Evolutionary conservation across 2,888 invertebrate species (phyloP).

Genomic region (Andrena marginata): DNA sequence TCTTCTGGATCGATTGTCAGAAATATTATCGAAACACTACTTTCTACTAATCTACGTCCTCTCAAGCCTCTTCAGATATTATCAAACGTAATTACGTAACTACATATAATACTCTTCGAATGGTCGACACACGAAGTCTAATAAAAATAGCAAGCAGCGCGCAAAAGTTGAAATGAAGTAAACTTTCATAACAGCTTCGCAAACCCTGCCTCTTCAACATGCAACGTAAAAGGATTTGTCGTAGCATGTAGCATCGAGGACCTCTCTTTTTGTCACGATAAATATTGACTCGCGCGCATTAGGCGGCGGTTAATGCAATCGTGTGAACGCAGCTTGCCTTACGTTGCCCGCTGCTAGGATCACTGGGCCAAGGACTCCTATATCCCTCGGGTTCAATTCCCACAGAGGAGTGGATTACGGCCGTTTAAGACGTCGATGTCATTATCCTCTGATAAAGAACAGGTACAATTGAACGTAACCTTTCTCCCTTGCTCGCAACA

Average conservation of each 20-base stretch:
- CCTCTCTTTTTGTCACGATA: slow-evolving; percentile 12
- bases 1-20: too few species aligned
- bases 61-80: too few species aligned
- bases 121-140: too few species aligned
- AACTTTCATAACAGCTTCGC: background rate
- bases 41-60: too few species aligned
- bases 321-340: slow-evolving; percentile 23
- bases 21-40: too few species aligned
- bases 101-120: too few species aligned
- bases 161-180: background rate
- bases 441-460: slow-evolving; percentile 66
- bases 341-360: slow-evolving; percentile 56
- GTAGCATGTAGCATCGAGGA: background rate
- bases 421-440: slow-evolving; percentile 52
- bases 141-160: too few species aligned
- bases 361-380: slow-evolving; percentile 76
- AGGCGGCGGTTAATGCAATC: slow-evolving; percentile 33
- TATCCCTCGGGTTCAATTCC: slow-evolving; percentile 67
- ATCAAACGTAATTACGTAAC: too few species aligned
- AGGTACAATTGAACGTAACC: slow-evolving; percentile 60
- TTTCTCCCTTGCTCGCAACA: slow-evolving; percentile 35
- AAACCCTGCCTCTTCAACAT: background rate
- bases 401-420: slow-evolving; percentile 68
- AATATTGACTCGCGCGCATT: slow-evolving; percentile 41
- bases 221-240: background rate